phyloP scores from a whole-genome alignment of 2,797 vertebrate genomes.

The Dipus sagitta region DNA sequence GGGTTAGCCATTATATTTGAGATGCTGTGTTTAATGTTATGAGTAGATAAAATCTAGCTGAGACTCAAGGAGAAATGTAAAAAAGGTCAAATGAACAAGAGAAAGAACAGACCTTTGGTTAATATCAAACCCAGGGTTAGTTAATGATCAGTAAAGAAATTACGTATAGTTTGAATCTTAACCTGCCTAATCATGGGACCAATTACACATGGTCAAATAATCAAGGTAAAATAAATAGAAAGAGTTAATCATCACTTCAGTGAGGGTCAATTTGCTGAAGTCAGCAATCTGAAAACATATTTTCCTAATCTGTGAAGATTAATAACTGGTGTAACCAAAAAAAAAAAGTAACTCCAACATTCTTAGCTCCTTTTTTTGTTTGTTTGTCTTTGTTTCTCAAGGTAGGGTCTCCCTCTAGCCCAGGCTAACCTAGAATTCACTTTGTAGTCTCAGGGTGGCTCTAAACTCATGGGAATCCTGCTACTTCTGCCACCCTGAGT shows the following conservation, averaged over 20 bases:
- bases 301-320: constrained; percentile 71
- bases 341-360: background rate
- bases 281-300: constrained; percentile 81
- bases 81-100: constrained; percentile 77
- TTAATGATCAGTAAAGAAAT: constrained; percentile 82
- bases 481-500: no score
- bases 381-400: constrained; percentile 14
- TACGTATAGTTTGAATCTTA: constrained; percentile 75
- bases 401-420: no score
- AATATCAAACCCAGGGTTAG: constrained; percentile 78
- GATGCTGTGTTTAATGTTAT: constrained; percentile 65
- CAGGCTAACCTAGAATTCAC: no score
- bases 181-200: constrained; percentile 77
- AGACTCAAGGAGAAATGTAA: constrained; percentile 70
- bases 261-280: constrained; percentile 69
- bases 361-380: background rate
- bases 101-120: constrained; percentile 73
- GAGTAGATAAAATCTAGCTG: constrained; percentile 75
- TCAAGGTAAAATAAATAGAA: constrained; percentile 82
- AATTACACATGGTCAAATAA: constrained; percentile 81
- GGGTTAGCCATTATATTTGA: constrained; percentile 67
- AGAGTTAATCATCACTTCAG: constrained; percentile 83
- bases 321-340: constrained; percentile 58
- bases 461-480: no score
- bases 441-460: no score